Evolutionary conservation across 2,113 vertebrate species (phyloP).

Genomic region (Clarias magur): DNA sequence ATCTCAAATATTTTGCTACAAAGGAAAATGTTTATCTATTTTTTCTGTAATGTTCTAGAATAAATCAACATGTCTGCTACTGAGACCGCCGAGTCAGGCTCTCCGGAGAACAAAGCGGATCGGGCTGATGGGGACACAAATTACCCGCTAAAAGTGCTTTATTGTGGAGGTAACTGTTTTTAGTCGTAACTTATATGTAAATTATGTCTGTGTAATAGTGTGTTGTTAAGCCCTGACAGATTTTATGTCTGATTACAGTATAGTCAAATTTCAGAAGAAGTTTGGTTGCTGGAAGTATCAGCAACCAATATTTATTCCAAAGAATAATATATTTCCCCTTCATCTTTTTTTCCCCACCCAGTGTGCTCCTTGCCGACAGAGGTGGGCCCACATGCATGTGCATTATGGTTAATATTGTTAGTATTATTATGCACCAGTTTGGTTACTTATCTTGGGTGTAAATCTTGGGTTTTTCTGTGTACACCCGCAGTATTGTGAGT

Average conservation of each 20-base stretch:
- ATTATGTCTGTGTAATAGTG: background rate
- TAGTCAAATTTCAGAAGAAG: background rate
- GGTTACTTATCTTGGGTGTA: background rate
- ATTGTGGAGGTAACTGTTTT: constrained; percentile 86
- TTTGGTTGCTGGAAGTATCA: background rate
- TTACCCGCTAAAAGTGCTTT: constrained; percentile 90
- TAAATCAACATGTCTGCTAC: constrained; percentile 77
- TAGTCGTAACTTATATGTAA: too few relatives aligned
- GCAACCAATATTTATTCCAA: background rate
- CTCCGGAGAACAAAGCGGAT: constrained; percentile 80
- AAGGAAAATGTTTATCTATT: background rate
- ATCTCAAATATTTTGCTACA: background rate
- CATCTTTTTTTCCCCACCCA: constrained; percentile 43
- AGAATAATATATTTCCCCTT: background rate
- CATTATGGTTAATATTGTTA: background rate
- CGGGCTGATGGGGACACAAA: constrained; percentile 72
- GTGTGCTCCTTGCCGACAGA: constrained; percentile 80
- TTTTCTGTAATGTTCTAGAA: constrained; percentile 49
- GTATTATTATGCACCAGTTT: background rate
- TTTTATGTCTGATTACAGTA: background rate
- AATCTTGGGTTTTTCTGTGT: background rate
- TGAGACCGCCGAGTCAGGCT: constrained; percentile 78
- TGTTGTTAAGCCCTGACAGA: background rate
- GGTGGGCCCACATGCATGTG: constrained; percentile 60
- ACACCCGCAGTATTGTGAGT: constrained; percentile 89